Conservation (phyloP, 35 echinoderm and acorn worm genomes). For the Antedon bifida region DNA sequence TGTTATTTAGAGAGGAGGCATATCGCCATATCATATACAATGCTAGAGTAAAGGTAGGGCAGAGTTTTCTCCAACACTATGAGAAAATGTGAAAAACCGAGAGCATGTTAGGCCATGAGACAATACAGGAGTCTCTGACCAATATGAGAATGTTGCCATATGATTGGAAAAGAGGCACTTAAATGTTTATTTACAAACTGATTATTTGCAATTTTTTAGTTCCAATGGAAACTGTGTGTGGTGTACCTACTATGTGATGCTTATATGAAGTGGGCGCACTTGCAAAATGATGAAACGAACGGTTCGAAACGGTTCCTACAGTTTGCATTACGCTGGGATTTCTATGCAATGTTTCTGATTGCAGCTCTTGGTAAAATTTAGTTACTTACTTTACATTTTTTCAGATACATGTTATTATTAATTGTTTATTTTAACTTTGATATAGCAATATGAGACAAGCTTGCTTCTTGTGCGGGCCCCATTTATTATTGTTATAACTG, state of each 20-base stretch:
- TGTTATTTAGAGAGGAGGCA: slow-evolving; percentile 81
- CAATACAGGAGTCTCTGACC: too few species aligned
- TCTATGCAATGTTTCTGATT: slow-evolving; percentile 66
- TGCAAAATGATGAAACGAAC: not conserved
- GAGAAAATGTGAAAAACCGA: too few species aligned
- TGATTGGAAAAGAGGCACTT: too few species aligned
- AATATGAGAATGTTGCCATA: too few species aligned
- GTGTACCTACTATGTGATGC: slow-evolving; percentile 78
- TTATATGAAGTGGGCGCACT: slow-evolving; percentile 80
- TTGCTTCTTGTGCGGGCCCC: too few species aligned
- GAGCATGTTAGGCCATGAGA: too few species aligned
- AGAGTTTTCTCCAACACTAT: not conserved
- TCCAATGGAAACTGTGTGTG: slow-evolving; percentile 83
- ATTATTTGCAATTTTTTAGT: slow-evolving; percentile 28
- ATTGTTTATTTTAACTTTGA: too few species aligned
- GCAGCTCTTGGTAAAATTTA: slow-evolving; percentile 84
- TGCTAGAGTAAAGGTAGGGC: not conserved
- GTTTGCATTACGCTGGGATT: slow-evolving; percentile 78
- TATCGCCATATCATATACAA: slow-evolving; percentile 87
- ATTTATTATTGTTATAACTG: too few species aligned
- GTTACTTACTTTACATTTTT: too few species aligned
- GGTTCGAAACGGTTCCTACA: slow-evolving; percentile 44
- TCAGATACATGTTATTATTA: too few species aligned
- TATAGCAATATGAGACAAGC: too few species aligned
- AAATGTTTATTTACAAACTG: too few species aligned